phyloP scores from a whole-genome alignment of 2,888 invertebrate species.

The Trichopoda pennipes region DNA sequence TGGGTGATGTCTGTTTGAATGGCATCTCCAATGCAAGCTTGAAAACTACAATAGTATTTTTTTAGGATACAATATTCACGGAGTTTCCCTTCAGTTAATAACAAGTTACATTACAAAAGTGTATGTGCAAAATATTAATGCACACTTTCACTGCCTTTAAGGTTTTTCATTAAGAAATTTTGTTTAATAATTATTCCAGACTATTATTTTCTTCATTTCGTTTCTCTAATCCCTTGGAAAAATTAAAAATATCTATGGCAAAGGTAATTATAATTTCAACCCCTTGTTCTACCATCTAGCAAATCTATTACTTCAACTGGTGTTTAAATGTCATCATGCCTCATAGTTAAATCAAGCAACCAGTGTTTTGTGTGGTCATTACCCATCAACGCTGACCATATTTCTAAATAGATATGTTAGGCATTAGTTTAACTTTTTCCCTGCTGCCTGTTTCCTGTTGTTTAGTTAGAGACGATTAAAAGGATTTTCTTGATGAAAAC shows the following conservation, averaged over 20 bases:
- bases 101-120: too few relatives aligned
- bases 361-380: constrained; percentile 36
- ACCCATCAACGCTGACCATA: constrained; percentile 30
- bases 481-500: constrained; percentile 66
- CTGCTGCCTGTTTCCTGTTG: constrained; percentile 34
- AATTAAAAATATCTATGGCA: constrained; percentile 35
- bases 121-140: background rate
- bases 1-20: too few relatives aligned
- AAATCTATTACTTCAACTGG: constrained; percentile 67
- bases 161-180: constrained; percentile 63
- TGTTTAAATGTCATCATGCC: constrained; percentile 65
- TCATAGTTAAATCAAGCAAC: constrained; percentile 28
- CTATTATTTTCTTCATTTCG: constrained; percentile 40
- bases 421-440: constrained; percentile 38
- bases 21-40: too few relatives aligned
- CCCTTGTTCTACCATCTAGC: constrained; percentile 37
- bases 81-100: too few relatives aligned
- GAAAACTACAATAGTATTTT: too few relatives aligned
- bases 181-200: constrained; percentile 31
- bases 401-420: background rate
- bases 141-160: background rate
- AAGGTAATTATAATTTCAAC: constrained; percentile 71
- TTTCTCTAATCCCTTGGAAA: constrained; percentile 28
- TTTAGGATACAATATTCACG: too few relatives aligned
- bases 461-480: constrained; percentile 65